Evolutionary conservation across 2,113 vertebrate genomes (phyloP).

Genomic region (Larimichthys crocea): DNA sequence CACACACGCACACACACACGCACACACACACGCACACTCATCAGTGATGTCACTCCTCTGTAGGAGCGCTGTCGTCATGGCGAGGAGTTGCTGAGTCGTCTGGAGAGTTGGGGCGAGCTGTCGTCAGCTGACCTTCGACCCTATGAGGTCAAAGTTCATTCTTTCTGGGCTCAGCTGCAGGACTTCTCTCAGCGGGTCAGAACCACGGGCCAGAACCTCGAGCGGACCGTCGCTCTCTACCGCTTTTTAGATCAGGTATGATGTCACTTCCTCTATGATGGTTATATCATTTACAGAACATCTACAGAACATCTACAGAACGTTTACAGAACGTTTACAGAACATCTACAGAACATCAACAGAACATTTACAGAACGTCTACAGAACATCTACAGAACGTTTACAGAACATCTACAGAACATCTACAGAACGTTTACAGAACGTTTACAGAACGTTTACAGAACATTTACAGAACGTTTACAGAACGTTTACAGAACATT

Average conservation of each 20-base stretch:
- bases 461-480: no score
- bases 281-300: no score
- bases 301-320: no score
- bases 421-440: no score
- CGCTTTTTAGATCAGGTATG: conserved; percentile 72
- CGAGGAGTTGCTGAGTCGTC: conserved; percentile 32
- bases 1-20: no score
- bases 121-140: conserved; percentile 35
- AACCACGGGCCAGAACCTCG: conserved; percentile 26
- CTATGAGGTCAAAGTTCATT: conserved; percentile 60
- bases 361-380: no score
- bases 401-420: no score
- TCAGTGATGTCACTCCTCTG: not conserved
- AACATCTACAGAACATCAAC: no score
- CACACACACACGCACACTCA: not conserved
- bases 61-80: conserved; percentile 54
- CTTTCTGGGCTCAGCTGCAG: conserved; percentile 65
- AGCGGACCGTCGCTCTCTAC: conserved; percentile 40
- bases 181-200: conserved; percentile 67
- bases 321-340: no score
- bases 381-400: no score
- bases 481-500: no score
- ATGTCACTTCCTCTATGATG: not conserved
- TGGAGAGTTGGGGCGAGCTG: conserved; percentile 50
- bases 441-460: no score